Percentiles rank a stretch among this genome's conserved stretches.
Evolutionary conservation across 2,888 invertebrate species (phyloP).

Genomic region (Galerucella pusilla): DNA sequence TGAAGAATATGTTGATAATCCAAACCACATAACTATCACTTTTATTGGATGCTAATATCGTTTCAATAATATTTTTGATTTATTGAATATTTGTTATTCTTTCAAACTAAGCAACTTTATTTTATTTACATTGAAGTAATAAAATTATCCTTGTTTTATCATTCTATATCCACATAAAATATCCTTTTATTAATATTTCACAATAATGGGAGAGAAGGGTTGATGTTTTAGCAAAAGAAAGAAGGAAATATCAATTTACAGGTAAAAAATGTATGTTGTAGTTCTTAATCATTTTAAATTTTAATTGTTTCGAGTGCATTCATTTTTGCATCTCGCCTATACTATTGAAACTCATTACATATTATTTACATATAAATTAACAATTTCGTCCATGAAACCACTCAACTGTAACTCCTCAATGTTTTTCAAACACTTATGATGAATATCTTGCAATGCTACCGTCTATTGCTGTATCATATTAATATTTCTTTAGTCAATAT

Average conservation of each 20-base stretch:
- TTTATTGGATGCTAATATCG: background rate
- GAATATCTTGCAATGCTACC: background rate
- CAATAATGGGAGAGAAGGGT: no score
- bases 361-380: conserved; percentile 7
- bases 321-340: background rate
- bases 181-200: no score
- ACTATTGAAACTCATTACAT: background rate
- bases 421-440: background rate
- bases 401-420: background rate
- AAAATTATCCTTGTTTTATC: no score
- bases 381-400: background rate
- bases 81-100: no score
- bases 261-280: no score
- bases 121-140: no score
- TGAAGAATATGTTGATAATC: background rate
- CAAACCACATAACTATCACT: background rate
- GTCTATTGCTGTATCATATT: background rate
- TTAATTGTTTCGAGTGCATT: background rate
- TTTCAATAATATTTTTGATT: background rate
- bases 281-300: no score
- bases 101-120: no score
- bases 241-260: no score
- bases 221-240: no score
- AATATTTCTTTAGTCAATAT: background rate
- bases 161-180: no score